Evolutionary conservation across 2,888 invertebrate species (phyloP), one percentile per base, ranked within the genome.

Genomic region (Nysson spinosus): DNA sequence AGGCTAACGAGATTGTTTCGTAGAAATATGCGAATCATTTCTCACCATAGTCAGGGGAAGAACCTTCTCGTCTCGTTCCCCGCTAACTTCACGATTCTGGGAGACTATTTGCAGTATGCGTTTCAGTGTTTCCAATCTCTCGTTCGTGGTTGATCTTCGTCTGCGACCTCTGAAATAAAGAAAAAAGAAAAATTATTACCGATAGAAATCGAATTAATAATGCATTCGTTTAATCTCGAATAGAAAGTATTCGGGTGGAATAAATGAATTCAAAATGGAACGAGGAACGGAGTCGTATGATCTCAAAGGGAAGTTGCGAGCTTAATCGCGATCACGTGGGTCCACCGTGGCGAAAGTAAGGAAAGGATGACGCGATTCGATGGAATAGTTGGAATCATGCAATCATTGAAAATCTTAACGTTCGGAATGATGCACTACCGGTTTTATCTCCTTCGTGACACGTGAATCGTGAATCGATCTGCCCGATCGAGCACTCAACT

Each of bases 101-200:
- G 60, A 61, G 14, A 74, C 68, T 3, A 70, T 68, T 39, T 71
- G 70, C 51, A 79, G 42, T 20, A 77, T 50, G 26, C 75, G 75
- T 40, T 75, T 67, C 43, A 81, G 43, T 46, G 68, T 74, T 46
- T 72, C 68, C 22, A 80, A 42, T 34, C 65, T 58, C 4, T 47
- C 52, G 9, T 77, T 73, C 37, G 66, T 63, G 55, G 67, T 70
- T 3, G 86, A 85, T 54, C 87, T 78, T 56, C 87, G 80, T 50
- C 80, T 83, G 35, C 87, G 83, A 14, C 87, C 87, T 74, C 87
- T 87, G 77, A 73, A 77, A 65, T 24, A 52, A n/a, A n/a, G 11
- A 9, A 44, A 49, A 58, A 42, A 35, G 20, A 65, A 60, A n/a
- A n/a, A n/a, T n/a, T n/a, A 50, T 22, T 14, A 16, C 20, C 4